phyloP scores from a whole-genome alignment of 1,140 invertebrate genomes.

The Mizuhopecten yessoensis region DNA sequence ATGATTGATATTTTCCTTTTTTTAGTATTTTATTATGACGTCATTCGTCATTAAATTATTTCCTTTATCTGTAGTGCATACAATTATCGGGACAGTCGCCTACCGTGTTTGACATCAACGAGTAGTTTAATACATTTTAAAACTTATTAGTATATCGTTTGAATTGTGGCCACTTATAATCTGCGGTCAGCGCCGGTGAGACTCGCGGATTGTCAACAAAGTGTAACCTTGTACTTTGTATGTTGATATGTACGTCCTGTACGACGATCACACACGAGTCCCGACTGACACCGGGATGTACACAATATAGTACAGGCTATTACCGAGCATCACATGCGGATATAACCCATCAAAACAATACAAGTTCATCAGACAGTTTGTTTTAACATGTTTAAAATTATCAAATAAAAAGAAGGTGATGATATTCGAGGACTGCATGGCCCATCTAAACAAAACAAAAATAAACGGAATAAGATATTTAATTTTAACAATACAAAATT shows the following conservation, averaged over 20 bases:
- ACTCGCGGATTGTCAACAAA: conserved; percentile 25
- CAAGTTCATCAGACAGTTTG: no score
- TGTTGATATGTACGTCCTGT: neutral
- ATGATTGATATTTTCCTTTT: neutral
- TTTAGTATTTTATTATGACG: neutral
- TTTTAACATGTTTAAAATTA: no score
- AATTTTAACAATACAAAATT: no score
- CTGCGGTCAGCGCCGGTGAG: conserved; percentile 28
- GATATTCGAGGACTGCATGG: no score
- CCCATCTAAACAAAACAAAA: no score
- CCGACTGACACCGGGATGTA: no score
- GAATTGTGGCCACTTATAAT: conserved; percentile 4
- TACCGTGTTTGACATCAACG: neutral
- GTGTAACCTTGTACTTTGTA: neutral
- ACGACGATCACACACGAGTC: no score
- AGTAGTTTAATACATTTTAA: conserved; percentile 27
- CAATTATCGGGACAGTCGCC: neutral
- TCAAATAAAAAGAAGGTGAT: no score
- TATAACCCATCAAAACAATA: no score
- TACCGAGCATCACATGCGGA: no score
- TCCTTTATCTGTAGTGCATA: neutral
- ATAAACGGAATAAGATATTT: no score
- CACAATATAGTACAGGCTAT: no score
- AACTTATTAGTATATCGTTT: conserved; percentile 31
- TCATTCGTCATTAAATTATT: neutral